Evolutionary conservation across 1,140 invertebrate genomes (phyloP).

Genomic region (Stenopsyche tienmushanensis): DNA sequence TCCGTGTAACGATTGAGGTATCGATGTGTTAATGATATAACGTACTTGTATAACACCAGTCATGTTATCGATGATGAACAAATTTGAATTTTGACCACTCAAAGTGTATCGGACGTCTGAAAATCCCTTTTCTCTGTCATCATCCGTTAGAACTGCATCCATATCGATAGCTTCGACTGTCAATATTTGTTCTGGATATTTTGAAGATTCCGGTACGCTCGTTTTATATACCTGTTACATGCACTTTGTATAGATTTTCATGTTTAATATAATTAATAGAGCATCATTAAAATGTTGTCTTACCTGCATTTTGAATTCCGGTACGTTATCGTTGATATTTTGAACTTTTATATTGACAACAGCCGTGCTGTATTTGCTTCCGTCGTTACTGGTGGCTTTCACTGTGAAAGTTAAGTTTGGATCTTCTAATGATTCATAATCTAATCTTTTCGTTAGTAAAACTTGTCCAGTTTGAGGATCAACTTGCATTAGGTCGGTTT

Average conservation of each 20-base stretch:
- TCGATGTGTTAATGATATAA: constrained; percentile 25
- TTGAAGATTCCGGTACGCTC: constrained; percentile 68
- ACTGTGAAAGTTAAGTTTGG: constrained; percentile 73
- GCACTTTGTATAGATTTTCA: constrained; percentile 34
- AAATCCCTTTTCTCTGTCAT: constrained; percentile 64
- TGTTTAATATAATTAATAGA: constrained; percentile 8
- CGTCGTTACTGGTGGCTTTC: constrained; percentile 68
- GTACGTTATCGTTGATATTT: constrained; percentile 81
- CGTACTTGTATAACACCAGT: constrained; percentile 64
- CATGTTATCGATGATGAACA: constrained; percentile 69
- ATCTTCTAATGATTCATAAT: constrained; percentile 69
- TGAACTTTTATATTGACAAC: constrained; percentile 68
- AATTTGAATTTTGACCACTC: constrained; percentile 68
- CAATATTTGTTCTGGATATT: constrained; percentile 66
- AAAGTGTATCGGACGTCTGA: constrained; percentile 69
- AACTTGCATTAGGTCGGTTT: constrained; percentile 58
- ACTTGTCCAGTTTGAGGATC: constrained; percentile 69
- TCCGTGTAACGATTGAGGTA: neutral
- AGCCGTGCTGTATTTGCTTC: constrained; percentile 66
- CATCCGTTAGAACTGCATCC: constrained; percentile 64
- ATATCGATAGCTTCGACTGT: constrained; percentile 70
- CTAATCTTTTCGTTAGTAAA: constrained; percentile 68
- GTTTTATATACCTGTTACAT: constrained; percentile 70
- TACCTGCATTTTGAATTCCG: constrained; percentile 68
- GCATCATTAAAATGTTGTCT: constrained; percentile 17